A percentile compares a stretch with the other conserved stretches of the same genome.
These are phyloP conservation scores for Tipula lateralis DNA, from an alignment of 2,888 invertebrate genomes.

Conservation along the genomic window DNA sequence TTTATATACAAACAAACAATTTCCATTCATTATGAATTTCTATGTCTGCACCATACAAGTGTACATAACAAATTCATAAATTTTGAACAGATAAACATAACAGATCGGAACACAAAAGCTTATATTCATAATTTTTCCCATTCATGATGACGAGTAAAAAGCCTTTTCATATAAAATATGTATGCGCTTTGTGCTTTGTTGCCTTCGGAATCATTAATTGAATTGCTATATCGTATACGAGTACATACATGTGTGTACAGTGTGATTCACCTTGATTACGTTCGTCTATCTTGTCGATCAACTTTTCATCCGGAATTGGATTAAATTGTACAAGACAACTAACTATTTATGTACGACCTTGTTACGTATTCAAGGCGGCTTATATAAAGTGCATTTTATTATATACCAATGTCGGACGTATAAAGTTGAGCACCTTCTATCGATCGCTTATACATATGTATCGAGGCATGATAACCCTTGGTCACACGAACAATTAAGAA, in stretches of 20 bases:
- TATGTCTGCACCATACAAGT: background rate
- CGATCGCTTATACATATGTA: background rate
- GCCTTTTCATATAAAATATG: background rate
- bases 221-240: conserved; percentile 11
- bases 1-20: background rate
- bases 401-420: background rate
- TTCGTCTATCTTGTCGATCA: background rate
- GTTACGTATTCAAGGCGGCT: background rate
- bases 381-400: background rate
- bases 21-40: background rate
- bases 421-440: background rate
- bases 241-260: too few relatives aligned
- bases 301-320: background rate
- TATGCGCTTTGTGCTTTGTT: background rate
- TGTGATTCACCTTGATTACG: background rate
- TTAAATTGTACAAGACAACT: background rate
- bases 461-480: background rate
- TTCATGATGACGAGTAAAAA: background rate
- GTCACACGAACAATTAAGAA: background rate
- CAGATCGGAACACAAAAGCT: background rate
- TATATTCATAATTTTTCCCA: background rate
- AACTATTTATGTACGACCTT: background rate
- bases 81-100: background rate
- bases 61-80: background rate
- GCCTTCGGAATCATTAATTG: background rate